Evolutionary conservation across 2,888 invertebrate species (phyloP), one percentile per base, ranked within the genome.

Genomic region (Synanthedon formicaeformis): DNA sequence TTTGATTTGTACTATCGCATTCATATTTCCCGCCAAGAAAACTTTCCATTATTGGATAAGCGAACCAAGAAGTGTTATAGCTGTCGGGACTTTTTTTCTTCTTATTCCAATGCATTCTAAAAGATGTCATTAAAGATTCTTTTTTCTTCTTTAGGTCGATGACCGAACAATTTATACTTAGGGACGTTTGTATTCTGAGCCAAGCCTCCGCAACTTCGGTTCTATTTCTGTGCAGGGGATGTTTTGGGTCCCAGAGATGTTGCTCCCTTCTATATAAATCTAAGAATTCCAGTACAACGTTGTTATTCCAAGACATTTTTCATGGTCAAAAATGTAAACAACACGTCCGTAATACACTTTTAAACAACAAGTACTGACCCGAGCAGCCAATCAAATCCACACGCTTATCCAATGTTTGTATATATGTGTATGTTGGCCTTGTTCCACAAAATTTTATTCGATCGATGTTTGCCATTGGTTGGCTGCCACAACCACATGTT

Each of bases 61-160:
- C 84, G 56, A 86, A 87, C 87, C 88, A 87, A 54, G 71, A 69
- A 18, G 77, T 74, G 13, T 69, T 74, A 65, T 78, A 82, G 13
- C 63, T 61, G 27, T 65, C 68, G 51, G 62, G 68, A 11, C 61
- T 58, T 56, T 61, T 70, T 60, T 72, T 76, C 64, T 79, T 81
- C 63, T 73, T 82, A 34, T 73, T 69, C 41, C 66, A 64, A 59
- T 81, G 78, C 65, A 75, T 69, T 60, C 86, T 71, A 59, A 80
- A 87, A 2, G 81, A 74, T 4, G 86, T 78, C 87, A 87, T 86
- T 54, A 88, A 58, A 1, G 81, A 82, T 58, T 87, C 87, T 57
- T 85, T 87, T 66, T 88, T 87, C 66, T 71, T 83, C 66, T 88
- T 88, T 23, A 87, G 63, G 56, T 80, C 79, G 53, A 60, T 59